Conservation (phyloP, 1,140 invertebrate genomes). For the Kradibia gibbosae region DNA sequence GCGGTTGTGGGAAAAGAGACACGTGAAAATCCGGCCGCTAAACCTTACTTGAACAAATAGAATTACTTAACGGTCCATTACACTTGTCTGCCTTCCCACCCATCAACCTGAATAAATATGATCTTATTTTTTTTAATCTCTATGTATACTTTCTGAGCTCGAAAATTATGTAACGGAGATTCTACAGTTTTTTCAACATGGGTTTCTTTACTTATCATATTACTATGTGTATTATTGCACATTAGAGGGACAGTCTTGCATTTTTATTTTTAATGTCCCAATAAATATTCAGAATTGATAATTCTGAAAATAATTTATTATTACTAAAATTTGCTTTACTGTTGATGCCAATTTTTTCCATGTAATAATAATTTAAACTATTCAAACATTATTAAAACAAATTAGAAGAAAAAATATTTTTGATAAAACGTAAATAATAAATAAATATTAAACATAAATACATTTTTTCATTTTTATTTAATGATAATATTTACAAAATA, state of each 20-base stretch:
- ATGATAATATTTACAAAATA: too few relatives aligned
- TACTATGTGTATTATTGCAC: neutral
- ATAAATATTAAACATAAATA: too few relatives aligned
- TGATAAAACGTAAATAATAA: too few relatives aligned
- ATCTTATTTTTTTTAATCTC: conserved; percentile 1
- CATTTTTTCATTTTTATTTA: too few relatives aligned
- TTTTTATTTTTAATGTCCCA: neutral
- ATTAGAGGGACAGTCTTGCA: neutral
- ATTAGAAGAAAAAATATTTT: too few relatives aligned
- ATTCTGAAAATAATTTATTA: neutral
- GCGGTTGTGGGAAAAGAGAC: neutral
- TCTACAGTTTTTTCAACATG: neutral
- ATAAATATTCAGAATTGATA: neutral
- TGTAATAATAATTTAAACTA: neutral
- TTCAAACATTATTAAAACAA: too few relatives aligned
- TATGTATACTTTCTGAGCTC: neutral
- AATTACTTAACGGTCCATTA: conserved; percentile 15
- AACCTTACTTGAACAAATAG: conserved; percentile 21
- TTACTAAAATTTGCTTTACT: neutral
- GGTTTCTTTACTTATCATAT: conserved; percentile 17
- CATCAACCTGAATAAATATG: neutral
- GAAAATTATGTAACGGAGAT: conserved; percentile 23
- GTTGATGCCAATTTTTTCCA: neutral
- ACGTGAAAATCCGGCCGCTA: neutral
- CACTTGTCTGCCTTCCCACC: neutral